These are phyloP conservation scores for Poeciliopsis gracilis DNA, from an alignment of 2,797 vertebrate species.

Conservation along the genomic window DNA sequence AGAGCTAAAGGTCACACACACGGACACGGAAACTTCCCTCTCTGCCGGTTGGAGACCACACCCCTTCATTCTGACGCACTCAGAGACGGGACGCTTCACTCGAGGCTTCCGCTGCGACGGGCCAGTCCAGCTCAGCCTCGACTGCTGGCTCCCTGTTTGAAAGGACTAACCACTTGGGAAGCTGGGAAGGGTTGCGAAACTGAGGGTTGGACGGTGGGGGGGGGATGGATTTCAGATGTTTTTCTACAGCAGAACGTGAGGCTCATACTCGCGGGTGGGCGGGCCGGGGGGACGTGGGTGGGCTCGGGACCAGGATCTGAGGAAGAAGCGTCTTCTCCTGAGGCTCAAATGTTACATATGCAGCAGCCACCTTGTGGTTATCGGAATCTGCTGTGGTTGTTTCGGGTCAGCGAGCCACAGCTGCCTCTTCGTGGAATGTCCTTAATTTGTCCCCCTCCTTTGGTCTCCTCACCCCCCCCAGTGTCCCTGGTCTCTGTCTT, in stretches of 20 bases:
- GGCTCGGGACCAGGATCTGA: constrained; percentile 36
- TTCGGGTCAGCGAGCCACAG: constrained; percentile 70
- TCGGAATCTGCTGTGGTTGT: constrained; percentile 49
- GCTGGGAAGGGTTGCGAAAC: constrained; percentile 46
- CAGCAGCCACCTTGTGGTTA: constrained; percentile 65
- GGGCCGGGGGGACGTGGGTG: constrained; percentile 25
- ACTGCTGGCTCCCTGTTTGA: constrained; percentile 56
- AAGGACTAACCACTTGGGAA: constrained; percentile 72
- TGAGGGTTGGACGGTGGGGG: not conserved
- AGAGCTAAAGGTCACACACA: constrained; percentile 66
- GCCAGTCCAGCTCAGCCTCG: constrained; percentile 54
- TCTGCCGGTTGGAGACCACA: constrained; percentile 67
- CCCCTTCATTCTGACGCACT: constrained; percentile 72
- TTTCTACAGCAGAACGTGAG: constrained; percentile 35
- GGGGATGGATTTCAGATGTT: constrained; percentile 43
- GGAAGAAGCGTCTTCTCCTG: constrained; percentile 68
- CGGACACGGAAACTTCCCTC: constrained; percentile 51
- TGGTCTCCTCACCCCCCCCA: constrained; percentile 16
- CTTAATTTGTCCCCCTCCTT: constrained; percentile 49
- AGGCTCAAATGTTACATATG: constrained; percentile 61
- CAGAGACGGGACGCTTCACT: constrained; percentile 72
- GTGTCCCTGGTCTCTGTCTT: constrained; percentile 23
- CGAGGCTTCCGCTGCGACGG: constrained; percentile 45
- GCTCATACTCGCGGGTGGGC: constrained; percentile 40
- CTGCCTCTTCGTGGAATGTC: constrained; percentile 81